A percentile compares a stretch with the other conserved stretches of the same genome.
These are phyloP conservation scores for Hypsibius dujardini DNA, from an alignment of 1,140 invertebrate genomes.

Conservation along the genomic window DNA sequence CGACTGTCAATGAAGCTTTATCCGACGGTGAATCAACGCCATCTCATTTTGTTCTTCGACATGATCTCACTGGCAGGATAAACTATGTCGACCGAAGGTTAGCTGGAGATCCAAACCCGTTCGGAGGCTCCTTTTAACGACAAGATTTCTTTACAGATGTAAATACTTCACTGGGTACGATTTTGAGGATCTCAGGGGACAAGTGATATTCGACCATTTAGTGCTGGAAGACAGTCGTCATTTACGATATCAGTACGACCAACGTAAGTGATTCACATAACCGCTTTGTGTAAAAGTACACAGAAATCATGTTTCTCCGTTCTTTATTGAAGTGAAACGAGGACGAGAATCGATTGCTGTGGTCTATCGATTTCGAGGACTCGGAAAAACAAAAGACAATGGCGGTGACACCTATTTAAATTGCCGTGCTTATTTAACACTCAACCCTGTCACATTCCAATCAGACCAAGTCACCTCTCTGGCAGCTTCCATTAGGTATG, in stretches of 20 bases:
- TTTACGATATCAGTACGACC: slow-evolving; percentile 2
- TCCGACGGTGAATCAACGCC: too few relatives aligned
- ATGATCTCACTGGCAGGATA: slow-evolving; percentile 1
- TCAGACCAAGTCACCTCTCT: neutral
- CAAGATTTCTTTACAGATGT: neutral
- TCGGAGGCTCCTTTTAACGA: neutral
- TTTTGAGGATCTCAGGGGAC: neutral
- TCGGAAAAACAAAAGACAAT: neutral
- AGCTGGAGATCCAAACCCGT: too few relatives aligned
- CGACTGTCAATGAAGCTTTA: neutral
- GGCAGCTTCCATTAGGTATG: neutral
- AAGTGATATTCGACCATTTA: neutral
- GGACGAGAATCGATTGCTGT: neutral
- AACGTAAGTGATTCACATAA: neutral
- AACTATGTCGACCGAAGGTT: neutral
- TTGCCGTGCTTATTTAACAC: slow-evolving; percentile 6
- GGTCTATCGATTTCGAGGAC: neutral
- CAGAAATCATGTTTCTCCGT: too few relatives aligned
- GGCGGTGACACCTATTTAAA: neutral
- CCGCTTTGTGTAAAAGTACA: too few relatives aligned
- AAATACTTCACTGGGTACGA: neutral
- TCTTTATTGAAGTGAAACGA: too few relatives aligned
- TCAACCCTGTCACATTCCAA: neutral
- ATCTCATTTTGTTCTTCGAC: neutral
- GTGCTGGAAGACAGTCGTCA: neutral